Conservation (phyloP, 2,888 invertebrate species). For the Sycophila texana region DNA sequence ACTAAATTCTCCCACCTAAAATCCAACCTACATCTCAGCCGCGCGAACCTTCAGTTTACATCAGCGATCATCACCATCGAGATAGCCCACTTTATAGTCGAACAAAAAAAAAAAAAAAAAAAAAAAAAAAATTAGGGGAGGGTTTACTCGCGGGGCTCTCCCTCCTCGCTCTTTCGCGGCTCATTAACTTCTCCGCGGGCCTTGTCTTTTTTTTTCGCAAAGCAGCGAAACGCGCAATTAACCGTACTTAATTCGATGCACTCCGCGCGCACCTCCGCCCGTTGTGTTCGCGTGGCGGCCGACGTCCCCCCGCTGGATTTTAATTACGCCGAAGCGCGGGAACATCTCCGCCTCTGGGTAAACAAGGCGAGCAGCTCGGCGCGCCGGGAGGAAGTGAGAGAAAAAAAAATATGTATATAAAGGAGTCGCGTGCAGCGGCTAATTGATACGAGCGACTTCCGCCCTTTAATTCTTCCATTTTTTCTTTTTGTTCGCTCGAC, state of each 20-base stretch:
- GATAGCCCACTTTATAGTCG: background rate
- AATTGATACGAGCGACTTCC: conserved; percentile 36
- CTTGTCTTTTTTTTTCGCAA: too few species aligned
- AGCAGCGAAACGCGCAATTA: conserved; percentile 21
- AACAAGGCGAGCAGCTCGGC: background rate
- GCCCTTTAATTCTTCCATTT: background rate
- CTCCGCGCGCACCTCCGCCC: background rate
- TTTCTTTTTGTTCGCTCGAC: background rate
- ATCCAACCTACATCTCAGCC: too few species aligned
- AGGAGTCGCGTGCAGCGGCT: conserved; percentile 20
- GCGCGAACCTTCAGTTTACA: too few species aligned
- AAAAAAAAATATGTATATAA: background rate
- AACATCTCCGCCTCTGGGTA: background rate
- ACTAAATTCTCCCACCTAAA: too few species aligned
- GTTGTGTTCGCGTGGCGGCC: background rate
- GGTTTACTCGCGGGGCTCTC: too few species aligned
- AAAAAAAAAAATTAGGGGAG: too few species aligned
- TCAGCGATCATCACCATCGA: background rate
- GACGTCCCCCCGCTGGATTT: conserved; percentile 22
- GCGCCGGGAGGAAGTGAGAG: background rate
- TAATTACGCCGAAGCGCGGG: conserved; percentile 40
- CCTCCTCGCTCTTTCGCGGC: background rate
- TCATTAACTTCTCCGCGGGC: background rate
- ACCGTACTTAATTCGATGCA: conserved; percentile 37
- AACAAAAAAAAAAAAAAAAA: background rate